Percentiles rank a stretch among this genome's conserved stretches.
Evolutionary conservation across 2,888 invertebrate species (phyloP).

Genomic region (Tupiocoris notatus): DNA sequence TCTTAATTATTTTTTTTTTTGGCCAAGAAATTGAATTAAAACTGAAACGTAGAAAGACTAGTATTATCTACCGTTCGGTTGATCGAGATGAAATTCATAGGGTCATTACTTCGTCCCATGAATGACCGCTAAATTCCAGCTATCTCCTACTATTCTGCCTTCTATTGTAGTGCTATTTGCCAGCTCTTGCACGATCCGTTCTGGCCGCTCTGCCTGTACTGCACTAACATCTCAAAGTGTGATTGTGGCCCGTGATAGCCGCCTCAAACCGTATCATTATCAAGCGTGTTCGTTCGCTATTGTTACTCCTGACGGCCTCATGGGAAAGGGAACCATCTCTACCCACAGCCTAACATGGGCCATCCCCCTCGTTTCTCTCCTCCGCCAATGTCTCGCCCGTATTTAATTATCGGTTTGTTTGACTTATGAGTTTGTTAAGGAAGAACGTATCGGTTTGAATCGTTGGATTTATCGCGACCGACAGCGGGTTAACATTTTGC

Average conservation of each 20-base stretch:
- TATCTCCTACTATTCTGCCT: neutral
- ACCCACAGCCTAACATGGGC: neutral
- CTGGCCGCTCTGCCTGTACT: neutral
- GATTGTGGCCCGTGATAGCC: slow-evolving; percentile 14
- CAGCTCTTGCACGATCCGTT: neutral
- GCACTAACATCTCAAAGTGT: slow-evolving; percentile 4
- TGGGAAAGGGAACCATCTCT: neutral
- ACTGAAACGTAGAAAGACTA: no score
- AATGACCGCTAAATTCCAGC: neutral
- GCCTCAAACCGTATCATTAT: slow-evolving; percentile 19
- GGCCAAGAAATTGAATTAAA: no score
- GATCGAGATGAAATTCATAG: no score
- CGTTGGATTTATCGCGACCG: neutral
- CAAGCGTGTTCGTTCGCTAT: slow-evolving; percentile 18
- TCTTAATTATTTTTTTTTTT: no score
- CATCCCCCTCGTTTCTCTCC: neutral
- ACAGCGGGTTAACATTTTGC: neutral
- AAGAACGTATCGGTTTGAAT: slow-evolving; percentile 15
- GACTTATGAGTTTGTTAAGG: slow-evolving; percentile 30
- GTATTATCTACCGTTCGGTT: no score
- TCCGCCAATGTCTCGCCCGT: neutral
- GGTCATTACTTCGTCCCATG: neutral
- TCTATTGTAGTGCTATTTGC: neutral
- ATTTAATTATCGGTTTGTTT: slow-evolving; percentile 30
- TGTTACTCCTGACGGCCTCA: slow-evolving; percentile 6